These are phyloP conservation scores for Pterocles burchelli DNA, from an alignment of 2,113 vertebrate species.

Conservation along the genomic window DNA sequence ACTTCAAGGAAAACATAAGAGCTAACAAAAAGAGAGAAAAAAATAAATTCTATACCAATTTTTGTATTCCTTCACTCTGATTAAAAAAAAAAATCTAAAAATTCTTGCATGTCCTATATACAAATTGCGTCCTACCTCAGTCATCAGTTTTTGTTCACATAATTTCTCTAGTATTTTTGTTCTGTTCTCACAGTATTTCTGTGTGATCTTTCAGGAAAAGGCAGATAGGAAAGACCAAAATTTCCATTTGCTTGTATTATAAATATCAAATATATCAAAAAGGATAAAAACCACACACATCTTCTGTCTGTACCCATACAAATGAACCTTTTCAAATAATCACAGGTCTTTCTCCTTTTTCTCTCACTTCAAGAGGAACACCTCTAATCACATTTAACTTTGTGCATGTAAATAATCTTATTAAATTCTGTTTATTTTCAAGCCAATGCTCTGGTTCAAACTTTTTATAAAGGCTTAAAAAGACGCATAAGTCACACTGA, in stretches of 20 bases:
- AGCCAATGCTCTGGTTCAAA: background rate
- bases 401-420: fast-evolving
- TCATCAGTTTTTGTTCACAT: background rate
- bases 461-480: background rate
- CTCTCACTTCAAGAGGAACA: background rate
- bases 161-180: background rate
- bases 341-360: background rate
- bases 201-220: background rate
- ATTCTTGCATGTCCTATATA: background rate
- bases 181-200: background rate
- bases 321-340: background rate
- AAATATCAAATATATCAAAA: background rate
- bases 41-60: background rate
- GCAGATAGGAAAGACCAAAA: background rate
- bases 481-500: background rate
- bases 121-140: background rate
- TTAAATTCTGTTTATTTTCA: background rate
- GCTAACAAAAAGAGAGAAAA: background rate
- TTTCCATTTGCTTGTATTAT: background rate
- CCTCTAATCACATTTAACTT: background rate
- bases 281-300: background rate
- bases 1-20: background rate
- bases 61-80: background rate
- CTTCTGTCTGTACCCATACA: background rate
- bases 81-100: background rate